phyloP scores from a whole-genome alignment of 92 coral and sea anemone genomes.

The Zoanthus sociatus region DNA sequence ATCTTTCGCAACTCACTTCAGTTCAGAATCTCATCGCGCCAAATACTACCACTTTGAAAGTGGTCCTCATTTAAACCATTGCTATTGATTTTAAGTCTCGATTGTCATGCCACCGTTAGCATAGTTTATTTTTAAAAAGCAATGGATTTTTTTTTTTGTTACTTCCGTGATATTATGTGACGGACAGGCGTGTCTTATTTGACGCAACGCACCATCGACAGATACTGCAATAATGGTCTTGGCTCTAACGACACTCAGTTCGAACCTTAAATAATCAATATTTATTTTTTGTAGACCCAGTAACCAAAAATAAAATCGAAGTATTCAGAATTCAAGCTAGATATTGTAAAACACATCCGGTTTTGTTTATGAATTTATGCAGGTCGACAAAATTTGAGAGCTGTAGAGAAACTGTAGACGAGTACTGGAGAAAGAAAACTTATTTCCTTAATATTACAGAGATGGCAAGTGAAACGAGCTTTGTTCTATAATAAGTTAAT shows the following conservation, averaged over 20 bases:
- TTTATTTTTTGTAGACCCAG: not conserved
- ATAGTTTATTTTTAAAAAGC: not conserved
- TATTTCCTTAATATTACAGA: not conserved
- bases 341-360: not conserved
- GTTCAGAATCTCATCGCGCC: not conserved
- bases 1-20: not conserved
- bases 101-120: not conserved
- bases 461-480: not conserved
- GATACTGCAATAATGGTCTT: not conserved
- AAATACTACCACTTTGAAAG: not conserved
- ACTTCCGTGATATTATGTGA: constrained; percentile 28
- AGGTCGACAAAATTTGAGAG: constrained; percentile 10
- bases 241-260: too few species aligned
- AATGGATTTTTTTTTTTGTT: not conserved
- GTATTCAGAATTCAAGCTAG: not conserved
- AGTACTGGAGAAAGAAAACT: not conserved
- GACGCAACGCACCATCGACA: not conserved
- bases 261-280: too few species aligned
- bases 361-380: constrained; percentile 17
- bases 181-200: not conserved
- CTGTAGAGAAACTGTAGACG: not conserved
- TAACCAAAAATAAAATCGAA: not conserved
- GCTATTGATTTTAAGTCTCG: not conserved
- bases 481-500: not conserved
- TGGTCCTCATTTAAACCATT: not conserved